phyloP scores from a whole-genome alignment of 2,113 vertebrate species.

The Oplegnathus fasciatus region DNA sequence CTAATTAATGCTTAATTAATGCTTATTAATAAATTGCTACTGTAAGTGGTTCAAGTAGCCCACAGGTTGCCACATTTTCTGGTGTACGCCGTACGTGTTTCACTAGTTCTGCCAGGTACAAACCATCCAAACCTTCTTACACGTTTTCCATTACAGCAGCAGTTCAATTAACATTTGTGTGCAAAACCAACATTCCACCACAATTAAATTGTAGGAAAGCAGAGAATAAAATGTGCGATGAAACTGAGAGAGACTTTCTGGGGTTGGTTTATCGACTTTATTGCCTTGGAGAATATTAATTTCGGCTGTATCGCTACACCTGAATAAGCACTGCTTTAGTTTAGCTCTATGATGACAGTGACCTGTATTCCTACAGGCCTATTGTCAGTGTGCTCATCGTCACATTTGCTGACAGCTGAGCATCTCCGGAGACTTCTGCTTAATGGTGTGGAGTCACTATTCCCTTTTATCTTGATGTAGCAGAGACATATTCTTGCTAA shows the following conservation, averaged over 20 bases:
- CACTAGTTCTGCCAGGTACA: not conserved
- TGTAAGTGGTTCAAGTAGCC: not conserved
- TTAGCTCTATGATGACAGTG: slow-evolving; percentile 31
- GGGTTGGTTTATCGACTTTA: slow-evolving; percentile 15
- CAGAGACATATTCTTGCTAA: slow-evolving; percentile 30
- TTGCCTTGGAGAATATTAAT: slow-evolving; percentile 25
- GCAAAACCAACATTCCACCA: not conserved
- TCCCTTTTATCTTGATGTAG: slow-evolving; percentile 25
- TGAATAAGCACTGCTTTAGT: slow-evolving; percentile 33
- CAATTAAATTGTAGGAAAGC: slow-evolving; percentile 7
- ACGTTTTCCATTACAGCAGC: not conserved
- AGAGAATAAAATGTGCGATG: not conserved
- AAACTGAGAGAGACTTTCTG: slow-evolving; percentile 2
- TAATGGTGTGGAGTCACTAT: slow-evolving; percentile 38
- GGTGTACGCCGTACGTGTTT: not conserved
- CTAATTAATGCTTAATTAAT: not conserved
- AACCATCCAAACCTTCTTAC: not conserved
- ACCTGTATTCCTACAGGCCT: slow-evolving; percentile 12
- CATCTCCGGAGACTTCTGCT: slow-evolving; percentile 31
- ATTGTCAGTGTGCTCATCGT: slow-evolving; percentile 24
- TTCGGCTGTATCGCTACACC: slow-evolving; percentile 2
- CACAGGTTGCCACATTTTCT: not conserved
- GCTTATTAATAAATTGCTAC: not conserved
- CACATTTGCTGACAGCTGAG: slow-evolving; percentile 30
- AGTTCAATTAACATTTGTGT: slow-evolving; percentile 18